Evolutionary conservation across 37 sponge, comb jelly and placozoan species (phyloP).

Genomic region (Trichoplax adhaerens): DNA sequence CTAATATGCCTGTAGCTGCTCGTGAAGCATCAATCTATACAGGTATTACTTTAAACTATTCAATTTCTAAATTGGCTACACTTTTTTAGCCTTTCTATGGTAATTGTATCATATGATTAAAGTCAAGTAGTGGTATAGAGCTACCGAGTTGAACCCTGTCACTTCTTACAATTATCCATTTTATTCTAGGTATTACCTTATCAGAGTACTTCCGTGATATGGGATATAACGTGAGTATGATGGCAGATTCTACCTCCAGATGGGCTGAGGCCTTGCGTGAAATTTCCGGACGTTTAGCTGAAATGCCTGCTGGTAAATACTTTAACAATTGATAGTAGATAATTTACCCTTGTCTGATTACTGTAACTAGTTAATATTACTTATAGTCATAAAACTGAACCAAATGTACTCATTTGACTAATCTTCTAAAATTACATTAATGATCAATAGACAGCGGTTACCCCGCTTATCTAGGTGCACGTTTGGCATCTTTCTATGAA

Average conservation of each 20-base stretch:
- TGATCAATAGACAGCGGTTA: constrained; percentile 73
- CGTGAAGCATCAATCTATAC: constrained; percentile 99
- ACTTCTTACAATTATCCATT: not conserved
- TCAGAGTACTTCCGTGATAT: constrained; percentile 99
- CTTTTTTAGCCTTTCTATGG: not conserved
- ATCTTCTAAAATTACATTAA: not conserved
- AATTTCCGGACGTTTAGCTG: constrained; percentile 96
- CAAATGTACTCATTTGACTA: no score
- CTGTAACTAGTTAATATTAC: no score
- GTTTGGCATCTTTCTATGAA: constrained; percentile 98
- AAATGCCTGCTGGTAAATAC: constrained; percentile 87
- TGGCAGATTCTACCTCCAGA: constrained; percentile 96
- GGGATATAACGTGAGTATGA: constrained; percentile 98
- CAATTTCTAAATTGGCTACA: not conserved
- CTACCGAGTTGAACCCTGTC: not conserved
- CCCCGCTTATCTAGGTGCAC: constrained; percentile 96
- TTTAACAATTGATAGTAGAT: no score
- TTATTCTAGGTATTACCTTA: constrained; percentile 66
- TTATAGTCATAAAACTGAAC: no score
- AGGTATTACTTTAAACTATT: constrained; percentile 19
- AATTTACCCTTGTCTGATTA: no score
- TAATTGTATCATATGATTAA: not conserved
- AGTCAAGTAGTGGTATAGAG: not conserved
- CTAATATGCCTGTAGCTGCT: constrained; percentile 99
- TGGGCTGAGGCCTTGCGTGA: constrained; percentile 99